Conservation (phyloP, 2,888 invertebrate species). For the Pseudococcus longispinus region DNA sequence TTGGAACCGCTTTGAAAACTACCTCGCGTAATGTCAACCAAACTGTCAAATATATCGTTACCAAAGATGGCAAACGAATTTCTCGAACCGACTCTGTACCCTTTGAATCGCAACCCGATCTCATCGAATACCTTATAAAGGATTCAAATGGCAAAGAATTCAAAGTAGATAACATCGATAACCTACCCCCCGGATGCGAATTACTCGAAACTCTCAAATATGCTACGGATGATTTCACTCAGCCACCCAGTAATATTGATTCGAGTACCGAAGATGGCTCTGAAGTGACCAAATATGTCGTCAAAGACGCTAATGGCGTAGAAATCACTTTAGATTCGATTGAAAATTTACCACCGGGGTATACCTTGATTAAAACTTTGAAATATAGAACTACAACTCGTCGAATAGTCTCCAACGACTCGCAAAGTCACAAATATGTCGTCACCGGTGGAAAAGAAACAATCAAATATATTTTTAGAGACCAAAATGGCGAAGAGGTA, state of each 20-base stretch:
- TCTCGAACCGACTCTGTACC: background rate
- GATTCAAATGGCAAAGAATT: conserved; percentile 16
- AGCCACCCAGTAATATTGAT: background rate
- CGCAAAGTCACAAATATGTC: background rate
- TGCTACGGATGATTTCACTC: background rate
- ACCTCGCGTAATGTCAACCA: conserved; percentile 10
- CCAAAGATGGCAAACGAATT: background rate
- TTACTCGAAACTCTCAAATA: background rate
- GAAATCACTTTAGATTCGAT: conserved; percentile 29
- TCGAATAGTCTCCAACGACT: background rate
- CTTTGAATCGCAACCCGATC: conserved; percentile 20
- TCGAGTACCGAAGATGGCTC: background rate
- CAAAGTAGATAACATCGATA: conserved; percentile 2
- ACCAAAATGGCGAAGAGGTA: background rate
- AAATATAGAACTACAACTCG: background rate
- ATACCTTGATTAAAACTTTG: background rate
- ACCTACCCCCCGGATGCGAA: background rate
- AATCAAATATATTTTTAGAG: background rate
- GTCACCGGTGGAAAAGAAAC: background rate
- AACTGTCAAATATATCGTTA: background rate
- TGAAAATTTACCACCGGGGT: background rate
- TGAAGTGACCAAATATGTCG: conserved; percentile 12
- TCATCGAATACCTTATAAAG: conserved; percentile 8
- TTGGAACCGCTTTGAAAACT: background rate
- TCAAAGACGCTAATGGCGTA: conserved; percentile 12